Evolutionary conservation across 2,797 vertebrate genomes (phyloP), one percentile per base, ranked within the genome.

Genomic region (Oophaga sylvatica): DNA sequence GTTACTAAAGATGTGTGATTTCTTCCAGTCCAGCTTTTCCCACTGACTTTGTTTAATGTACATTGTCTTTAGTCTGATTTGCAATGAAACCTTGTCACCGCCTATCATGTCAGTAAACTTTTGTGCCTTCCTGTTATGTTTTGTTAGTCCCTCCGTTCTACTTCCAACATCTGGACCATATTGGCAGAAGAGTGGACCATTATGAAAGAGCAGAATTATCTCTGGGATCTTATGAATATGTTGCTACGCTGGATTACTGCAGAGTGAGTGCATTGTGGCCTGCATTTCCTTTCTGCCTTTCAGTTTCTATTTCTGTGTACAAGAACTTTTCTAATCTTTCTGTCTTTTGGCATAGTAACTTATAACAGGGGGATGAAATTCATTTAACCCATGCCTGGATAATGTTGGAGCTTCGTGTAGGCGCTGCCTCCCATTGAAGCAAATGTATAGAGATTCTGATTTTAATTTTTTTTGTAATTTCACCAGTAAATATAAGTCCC

Each of bases 81-180:
- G 16, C 63, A 82, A 53, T 13, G 60, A 85, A 77, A 70, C 45
- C 10, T 86, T 89, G 83, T 60, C 79, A 9, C 26, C 5, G 59
- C 57, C 79, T 88, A 68, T 63, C 5, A 83, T 48, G 90, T 81
- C 90, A 60, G 87, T 81, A 79, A 90, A 91, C 88, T 17, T 59
- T 73, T 65, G 78, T 79, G 16, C 26, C 84, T 88, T 76, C 83
- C 82, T 93, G 59, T 81, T 65, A 90, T 90, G 90, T 90, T 22
- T 80, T 87, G 53, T 65, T 85, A 97, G 98, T 99, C 31, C 98
- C 97, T 53, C 94, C 91, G 0, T 97, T 96, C 91, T 99, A 97
- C 92, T 99, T 99, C 92, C 98, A 98, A 96, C 97, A 99, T 93
- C 95, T 99, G 92, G 97, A 99, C 93, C 97, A 99, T 90, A 90